Percentiles rank a stretch among this genome's conserved stretches.
These are phyloP conservation scores for Lethocerus indicus DNA, from an alignment of 1,140 invertebrate species.

Conservation along the genomic window DNA sequence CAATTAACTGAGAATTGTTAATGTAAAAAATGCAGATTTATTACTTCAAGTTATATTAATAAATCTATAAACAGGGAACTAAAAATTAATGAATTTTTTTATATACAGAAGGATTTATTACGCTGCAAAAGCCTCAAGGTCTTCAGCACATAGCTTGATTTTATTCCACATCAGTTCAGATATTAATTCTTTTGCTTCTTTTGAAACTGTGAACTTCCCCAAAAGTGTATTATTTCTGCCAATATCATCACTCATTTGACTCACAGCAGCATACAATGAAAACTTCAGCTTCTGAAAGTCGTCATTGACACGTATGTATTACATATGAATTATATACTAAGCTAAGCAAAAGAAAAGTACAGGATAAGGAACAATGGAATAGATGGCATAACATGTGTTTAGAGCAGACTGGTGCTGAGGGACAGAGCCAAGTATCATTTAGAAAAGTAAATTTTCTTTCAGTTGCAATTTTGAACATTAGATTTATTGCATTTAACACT, in stretches of 20 bases:
- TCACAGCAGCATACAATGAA: slow-evolving; percentile 3
- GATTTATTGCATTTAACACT: too few species aligned
- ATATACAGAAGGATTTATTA: neutral
- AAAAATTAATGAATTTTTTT: neutral
- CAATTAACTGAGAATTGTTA: neutral
- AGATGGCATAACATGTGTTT: too few species aligned
- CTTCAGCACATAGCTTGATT: slow-evolving; percentile 7
- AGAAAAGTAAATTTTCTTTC: too few species aligned
- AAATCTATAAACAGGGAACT: neutral
- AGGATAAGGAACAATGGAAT: too few species aligned
- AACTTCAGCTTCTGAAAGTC: slow-evolving; percentile 7
- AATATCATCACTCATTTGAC: slow-evolving; percentile 5
- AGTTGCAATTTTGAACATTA: too few species aligned
- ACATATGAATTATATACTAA: too few species aligned
- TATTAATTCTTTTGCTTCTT: neutral
- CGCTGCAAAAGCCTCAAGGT: slow-evolving; percentile 8
- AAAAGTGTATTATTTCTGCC: slow-evolving; percentile 2
- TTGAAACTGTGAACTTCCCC: neutral
- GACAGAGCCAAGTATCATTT: too few species aligned
- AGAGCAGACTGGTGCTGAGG: too few species aligned
- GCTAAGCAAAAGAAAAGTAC: too few species aligned
- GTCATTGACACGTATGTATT: too few species aligned
- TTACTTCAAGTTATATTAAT: neutral
- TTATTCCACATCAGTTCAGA: slow-evolving; percentile 9
- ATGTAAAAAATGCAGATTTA: neutral